These are phyloP conservation scores for Rhinoptilus africanus DNA, from an alignment of 2,113 vertebrate genomes.

Conservation along the genomic window DNA sequence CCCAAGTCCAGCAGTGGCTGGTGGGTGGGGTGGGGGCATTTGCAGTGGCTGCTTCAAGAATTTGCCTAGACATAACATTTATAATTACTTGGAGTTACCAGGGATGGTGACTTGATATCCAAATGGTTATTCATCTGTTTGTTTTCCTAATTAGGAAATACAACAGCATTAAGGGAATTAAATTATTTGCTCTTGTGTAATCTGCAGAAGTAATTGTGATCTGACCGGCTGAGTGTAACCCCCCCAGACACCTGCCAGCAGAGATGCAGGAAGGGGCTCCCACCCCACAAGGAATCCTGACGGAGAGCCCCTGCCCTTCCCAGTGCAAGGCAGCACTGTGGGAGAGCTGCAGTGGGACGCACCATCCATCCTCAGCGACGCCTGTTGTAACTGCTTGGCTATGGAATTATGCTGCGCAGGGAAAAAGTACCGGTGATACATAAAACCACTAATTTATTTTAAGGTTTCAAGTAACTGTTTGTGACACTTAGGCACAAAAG, in stretches of 20 bases:
- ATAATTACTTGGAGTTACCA: not conserved
- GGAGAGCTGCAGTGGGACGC: accelerated
- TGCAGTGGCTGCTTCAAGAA: not conserved
- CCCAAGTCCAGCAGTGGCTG: not conserved
- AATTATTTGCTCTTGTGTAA: not conserved
- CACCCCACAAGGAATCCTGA: accelerated
- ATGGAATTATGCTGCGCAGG: accelerated
- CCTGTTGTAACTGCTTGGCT: not conserved
- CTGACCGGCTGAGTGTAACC: not conserved
- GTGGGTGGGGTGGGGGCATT: accelerated
- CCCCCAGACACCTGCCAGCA: accelerated
- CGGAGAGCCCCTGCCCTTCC: accelerated
- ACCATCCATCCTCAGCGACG: accelerated
- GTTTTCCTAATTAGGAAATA: not conserved
- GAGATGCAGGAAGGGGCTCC: accelerated
- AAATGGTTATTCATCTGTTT: not conserved
- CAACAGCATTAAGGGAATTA: not conserved
- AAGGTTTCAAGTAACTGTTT: not conserved
- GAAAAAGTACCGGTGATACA: accelerated
- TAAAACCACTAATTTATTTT: not conserved
- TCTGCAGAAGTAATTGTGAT: not conserved
- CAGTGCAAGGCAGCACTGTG: accelerated
- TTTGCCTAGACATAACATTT: not conserved
- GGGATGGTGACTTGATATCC: no score
- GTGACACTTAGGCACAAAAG: not conserved